Base-by-base conservation (phyloP, 2,797 vertebrate genomes). In the Melanotaenia pygmaea region DNA sequence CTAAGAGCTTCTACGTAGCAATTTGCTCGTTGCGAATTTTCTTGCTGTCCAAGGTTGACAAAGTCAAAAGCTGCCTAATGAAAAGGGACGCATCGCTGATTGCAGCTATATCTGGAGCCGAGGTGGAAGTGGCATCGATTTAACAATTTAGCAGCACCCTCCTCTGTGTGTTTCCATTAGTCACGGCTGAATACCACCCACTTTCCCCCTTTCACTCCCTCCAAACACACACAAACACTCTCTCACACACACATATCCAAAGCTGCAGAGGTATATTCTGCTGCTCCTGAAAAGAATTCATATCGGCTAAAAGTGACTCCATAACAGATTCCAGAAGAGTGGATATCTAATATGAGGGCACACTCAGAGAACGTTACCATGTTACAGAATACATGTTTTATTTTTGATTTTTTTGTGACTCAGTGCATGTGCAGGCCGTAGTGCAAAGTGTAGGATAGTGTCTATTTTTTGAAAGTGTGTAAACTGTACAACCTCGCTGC, bases 1-100 rank as follows among this genome's bases (percentile, higher is more conserved):
- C 96, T 92, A 93, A 94, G 93, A 94, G 94, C 93, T 94, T 94
- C 94, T 91, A 94, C 92, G 85, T 94, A 85, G 75, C 90, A 87
- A 91, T 94, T 79, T 88, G 89, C 77, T 93, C 83, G 84, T 89
- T 83, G 91, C 93, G 93, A 93, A 93, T 96, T 94, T 94, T 91
- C 91, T 93, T 86, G 91, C 86, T 92, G 90, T 96, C 95, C 94
- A 95, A 93, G 94, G 95, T 94, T 94, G 95, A 93, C 89, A 94
- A 95, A 96, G 96, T 97, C 96, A 97, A 94, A 92, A 94, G 90
- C 92, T 89, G 92, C 95, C 96, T 97, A 96, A 98, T 98, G 96
- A 98, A 97, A 97, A 96, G 94, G 93, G 96, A 97, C 94, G 96
- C 95, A 94, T 96, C 94, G 93, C 95, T 97, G 96, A 97, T 96